phyloP scores from a whole-genome alignment of 2,113 vertebrate genomes.

The Osmerus eperlanus region DNA sequence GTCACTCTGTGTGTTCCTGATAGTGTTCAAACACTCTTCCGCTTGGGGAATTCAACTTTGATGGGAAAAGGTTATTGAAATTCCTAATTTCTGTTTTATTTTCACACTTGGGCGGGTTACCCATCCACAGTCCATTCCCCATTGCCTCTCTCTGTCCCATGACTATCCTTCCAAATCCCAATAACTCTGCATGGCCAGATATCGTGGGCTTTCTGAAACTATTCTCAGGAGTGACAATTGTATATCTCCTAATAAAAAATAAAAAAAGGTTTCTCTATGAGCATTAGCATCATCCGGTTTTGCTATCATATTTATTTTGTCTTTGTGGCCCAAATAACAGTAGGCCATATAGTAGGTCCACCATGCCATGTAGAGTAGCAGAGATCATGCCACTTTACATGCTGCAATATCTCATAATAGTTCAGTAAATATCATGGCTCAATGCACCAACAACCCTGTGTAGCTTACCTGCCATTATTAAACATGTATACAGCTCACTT shows the following conservation, averaged over 20 bases:
- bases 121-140: background rate
- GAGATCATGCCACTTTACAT: background rate
- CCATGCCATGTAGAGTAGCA: background rate
- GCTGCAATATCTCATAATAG: no score
- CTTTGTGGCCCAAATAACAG: background rate
- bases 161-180: background rate
- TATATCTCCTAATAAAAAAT: background rate
- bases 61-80: background rate
- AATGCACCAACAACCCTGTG: no score
- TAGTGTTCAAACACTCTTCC: no score
- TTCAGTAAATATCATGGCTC: no score
- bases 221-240: background rate
- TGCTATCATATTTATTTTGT: background rate
- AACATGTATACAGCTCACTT: no score
- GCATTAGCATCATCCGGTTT: background rate
- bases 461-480: no score
- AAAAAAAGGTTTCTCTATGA: background rate
- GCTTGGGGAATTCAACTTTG: background rate
- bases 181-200: background rate
- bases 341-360: background rate
- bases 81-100: constrained; percentile 1
- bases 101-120: background rate
- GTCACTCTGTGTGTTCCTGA: no score
- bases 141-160: background rate
- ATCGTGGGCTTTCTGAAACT: background rate